Evolutionary conservation across 2,888 invertebrate genomes (phyloP), one percentile per base, ranked within the genome.

Genomic region (Harpalus rubripes): DNA sequence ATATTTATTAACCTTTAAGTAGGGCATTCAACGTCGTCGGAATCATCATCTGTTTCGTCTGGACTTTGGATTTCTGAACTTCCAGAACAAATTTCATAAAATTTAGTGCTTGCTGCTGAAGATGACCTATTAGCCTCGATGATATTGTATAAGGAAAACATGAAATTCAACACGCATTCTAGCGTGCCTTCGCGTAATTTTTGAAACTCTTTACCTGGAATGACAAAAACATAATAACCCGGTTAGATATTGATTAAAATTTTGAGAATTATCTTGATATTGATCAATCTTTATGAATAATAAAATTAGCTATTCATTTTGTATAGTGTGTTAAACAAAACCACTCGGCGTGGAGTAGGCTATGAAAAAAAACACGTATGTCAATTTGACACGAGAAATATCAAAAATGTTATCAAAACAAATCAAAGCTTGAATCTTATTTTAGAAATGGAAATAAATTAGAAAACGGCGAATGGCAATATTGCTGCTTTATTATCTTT

Each of bases 111-210:
- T 39, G 41, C 74, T 7, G 83, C 83, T 83, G 83, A 83, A 18
- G 83, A 44, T 76, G 39, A 52, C 74, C 83, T 32, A 39, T 83
- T 83, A 22, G 83, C 61, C 58, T 83, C 83, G 39, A 83, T 56
- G 18, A 76, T 76, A 18, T 92, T 90, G 15, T 92, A 91, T 89
- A 93, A 90, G 12, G 92, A 90, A 58, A 92, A 88, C 90, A 93
- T 91, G 87, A 93, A 93, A 87, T 93, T 92, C 44, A 92, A 89
- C 0, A 92, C 90, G 88, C 93, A 93, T 41, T 89, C 90, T 86
- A 92, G 90, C 0, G 94, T 94, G 0, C 94, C 94, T n/a, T 94
- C 93, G 52, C 94, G 90, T 0, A 94, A 89, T 88, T 90, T 92
- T 12, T 92, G 90, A 88, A 93, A 93, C 86, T 92, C 92, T 88